Evolutionary conservation across 2,888 invertebrate genomes (phyloP), one percentile per base, ranked within the genome.

Genomic region (Anorthoa munda): DNA sequence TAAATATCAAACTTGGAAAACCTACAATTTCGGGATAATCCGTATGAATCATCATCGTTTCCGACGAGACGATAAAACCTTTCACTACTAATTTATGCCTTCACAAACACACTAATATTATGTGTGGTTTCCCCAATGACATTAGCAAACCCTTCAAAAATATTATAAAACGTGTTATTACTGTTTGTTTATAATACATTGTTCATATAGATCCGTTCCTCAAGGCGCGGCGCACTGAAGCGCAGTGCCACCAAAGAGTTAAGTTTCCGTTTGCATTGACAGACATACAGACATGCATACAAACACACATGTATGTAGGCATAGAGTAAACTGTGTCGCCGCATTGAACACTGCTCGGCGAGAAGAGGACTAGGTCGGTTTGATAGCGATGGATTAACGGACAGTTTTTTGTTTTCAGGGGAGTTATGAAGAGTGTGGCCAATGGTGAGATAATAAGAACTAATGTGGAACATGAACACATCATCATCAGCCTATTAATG

Each of bases 211-310:
- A 79, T 75, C 74, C 79, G 86, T 85, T 87, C 85, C 84, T 88
- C 87, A 89, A 90, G 87, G 84, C 78, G 76, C 66, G 51, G 77
- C 71, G 73, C 82, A 81, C 77, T 82, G 86, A 81, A 85, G 85
- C 84, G 84, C 67, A 86, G 82, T 84, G 70, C 81, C 72, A 82
- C 83, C 75, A 84, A 86, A 84, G 85, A 85, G 86, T 86, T 86
- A 86, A 89, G 89, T 91, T 92, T 90, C 91, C 88, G 89, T 88
- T 88, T 89, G 88, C 86, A 87, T 88, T 86, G 84, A 87, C 81
- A 82, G 83, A 85, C 75, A 84, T 81, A 84, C 80, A 82, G 79
- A 86, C 76, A 83, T 75, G 78, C 72, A 75, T 66, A 77, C 65
- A 74, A 50, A 76, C 63, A 65, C 59, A 77, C 23, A 74, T 72